A percentile compares a stretch with the other conserved stretches of the same genome.
Evolutionary conservation across 2,113 vertebrate species (phyloP).

Genomic region (Nycticorax nycticorax): DNA sequence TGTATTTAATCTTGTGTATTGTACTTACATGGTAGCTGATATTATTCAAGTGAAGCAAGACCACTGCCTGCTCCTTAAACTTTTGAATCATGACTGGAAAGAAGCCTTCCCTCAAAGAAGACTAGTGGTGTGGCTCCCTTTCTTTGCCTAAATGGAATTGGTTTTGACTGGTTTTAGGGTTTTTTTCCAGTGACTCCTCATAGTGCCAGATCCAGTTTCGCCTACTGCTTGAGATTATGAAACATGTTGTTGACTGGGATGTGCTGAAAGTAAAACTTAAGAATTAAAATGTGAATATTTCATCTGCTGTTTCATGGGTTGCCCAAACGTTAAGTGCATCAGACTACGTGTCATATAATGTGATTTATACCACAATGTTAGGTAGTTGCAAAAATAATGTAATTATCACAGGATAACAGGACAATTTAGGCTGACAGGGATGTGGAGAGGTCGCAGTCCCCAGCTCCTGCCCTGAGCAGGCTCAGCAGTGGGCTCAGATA

Average conservation of each 20-base stretch:
- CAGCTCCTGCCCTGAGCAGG: neutral
- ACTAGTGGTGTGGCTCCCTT: neutral
- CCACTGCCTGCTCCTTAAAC: neutral
- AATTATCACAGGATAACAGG: neutral
- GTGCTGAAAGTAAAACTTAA: neutral
- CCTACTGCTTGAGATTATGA: neutral
- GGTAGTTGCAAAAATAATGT: neutral
- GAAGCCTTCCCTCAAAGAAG: neutral
- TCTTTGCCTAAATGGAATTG: neutral
- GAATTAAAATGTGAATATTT: neutral
- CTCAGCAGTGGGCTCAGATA: rapidly evolving
- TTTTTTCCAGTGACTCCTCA: neutral
- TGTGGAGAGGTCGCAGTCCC: neutral
- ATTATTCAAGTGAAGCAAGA: neutral
- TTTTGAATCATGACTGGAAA: neutral
- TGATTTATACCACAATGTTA: neutral
- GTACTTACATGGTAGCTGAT: neutral
- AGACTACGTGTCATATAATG: neutral
- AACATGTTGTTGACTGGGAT: neutral
- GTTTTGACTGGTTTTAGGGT: neutral
- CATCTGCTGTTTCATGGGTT: neutral
- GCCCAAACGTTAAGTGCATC: neutral
- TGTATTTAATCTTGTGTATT: neutral
- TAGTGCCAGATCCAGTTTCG: neutral
- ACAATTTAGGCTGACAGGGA: neutral